Evolutionary conservation across 2,797 vertebrate species (phyloP), one percentile per base, ranked within the genome.

Genomic region (Eurystomus glaucurus): DNA sequence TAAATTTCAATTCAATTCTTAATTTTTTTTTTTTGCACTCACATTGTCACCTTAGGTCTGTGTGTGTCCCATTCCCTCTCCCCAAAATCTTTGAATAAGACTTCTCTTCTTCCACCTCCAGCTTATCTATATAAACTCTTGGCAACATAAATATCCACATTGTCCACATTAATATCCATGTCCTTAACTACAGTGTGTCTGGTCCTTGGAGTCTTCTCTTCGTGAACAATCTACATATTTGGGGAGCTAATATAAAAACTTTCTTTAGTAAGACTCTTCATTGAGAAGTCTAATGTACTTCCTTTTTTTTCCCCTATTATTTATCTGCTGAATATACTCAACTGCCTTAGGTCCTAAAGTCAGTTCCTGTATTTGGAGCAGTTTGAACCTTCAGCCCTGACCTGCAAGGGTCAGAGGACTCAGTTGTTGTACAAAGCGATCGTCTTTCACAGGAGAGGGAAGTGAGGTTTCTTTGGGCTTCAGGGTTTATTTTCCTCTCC

Each of bases 401-500:
- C 48, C 68, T 65, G 45, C 14, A 29, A 77, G 57, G 83, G 66
- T 90, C 19, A 2, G 81, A 77, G 68, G 68, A 23, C 77, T 95
- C 55, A 25, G 55, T 87, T 39, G 29, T 64, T 92, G 75, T 70
- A 51, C 68, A 64, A 50, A 95, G 85, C 2, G 20, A 46, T 96
- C 9, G 1, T 91, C 88, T 96, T 88, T 87, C 83, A 55, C 12
- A 1, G 33, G 66, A 88, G 94, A 76, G 78, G 81, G 35, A 94
- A 90, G 89, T 85, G 85, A 90, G 93, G 72, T 92, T 93, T 91
- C 87, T 86, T 23, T 46, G 70, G 74, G 75, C 70, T 97, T 72
- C 13, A 4, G 95, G 45, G 55, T 93, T 96, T 96, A 85, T 96
- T 97, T 96, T 96, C 77, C 57, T 93, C 90, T 70, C 33, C 94